Evolutionary conservation across 1,140 invertebrate species (phyloP), one percentile per base, ranked within the genome.

Genomic region (Micrasema longulum): DNA sequence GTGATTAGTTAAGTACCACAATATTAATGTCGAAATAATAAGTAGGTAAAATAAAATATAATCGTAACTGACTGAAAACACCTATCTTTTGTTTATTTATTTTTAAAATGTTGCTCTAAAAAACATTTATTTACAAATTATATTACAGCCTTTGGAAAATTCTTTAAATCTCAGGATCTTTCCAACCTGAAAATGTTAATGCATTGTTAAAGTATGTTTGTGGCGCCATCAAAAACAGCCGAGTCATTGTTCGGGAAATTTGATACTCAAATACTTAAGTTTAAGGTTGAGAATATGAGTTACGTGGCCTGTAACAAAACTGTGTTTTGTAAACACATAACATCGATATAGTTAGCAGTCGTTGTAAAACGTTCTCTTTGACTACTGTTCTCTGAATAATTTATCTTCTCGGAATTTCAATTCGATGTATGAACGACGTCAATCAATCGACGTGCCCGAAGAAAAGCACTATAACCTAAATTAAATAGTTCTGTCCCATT

Each of bases 231-330:
- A 9, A 12, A 41, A 41, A n/a, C 55, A 43, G 16, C 57, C 38
- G 57, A 62, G 57, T 62, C 57, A 62, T 62, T 26, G 35, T 35
- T 62, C 57, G 7, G 57, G 57, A 43, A 16, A 62, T 62, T 43
- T 16, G 36, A 41, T 62, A 16, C 26, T 22, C 52, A 23, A 55
- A 16, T 45, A 45, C 16, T 14, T n/a, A 20, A 26, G 26, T 26
- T n/a, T 16, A 14, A 7, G 26, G 7, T 7, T 31, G 7, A 31
- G 26, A 31, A 31, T 31, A 31, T 7, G 7, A 53, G 26, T 31
- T 14, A 55, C 52, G 12, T 36, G 52, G 52, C 26, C 1, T 1
- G n/a, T 23, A 31, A 18, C 52, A 55, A 36, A 23, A 16, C 26
- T 26, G 26, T 16, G 35, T 55, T 35, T 3, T 14, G 26, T 36